Evolutionary conservation across 2,888 invertebrate species (phyloP), one percentile per base, ranked within the genome.

Genomic region (Leucoma salicis): DNA sequence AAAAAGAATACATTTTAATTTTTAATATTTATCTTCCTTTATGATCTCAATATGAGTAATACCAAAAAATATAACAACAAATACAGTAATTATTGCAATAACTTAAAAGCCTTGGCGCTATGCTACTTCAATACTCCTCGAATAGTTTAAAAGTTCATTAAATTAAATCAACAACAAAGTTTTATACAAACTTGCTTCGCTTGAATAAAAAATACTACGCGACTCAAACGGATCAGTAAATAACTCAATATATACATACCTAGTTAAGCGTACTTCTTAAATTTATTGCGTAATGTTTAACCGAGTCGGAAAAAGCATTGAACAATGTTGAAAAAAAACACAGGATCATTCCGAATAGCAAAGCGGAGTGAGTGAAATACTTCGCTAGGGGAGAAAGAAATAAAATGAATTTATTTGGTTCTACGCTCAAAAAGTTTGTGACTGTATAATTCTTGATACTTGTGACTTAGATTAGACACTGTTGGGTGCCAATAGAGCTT

Each of bases 201-300:
- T 43, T 39, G 39, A 49, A 42, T 18, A 24, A 37, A 57, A 59
- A 50, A 50, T 29, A 57, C 46, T 47, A 62, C 52, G 58, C 51
- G 24, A 57, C 44, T 45, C 28, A 42, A 53, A 34, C 35, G 36
- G 39, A 39, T 55, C 79, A 71, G 75, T 82, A 82, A 81, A 84
- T 83, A 78, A 82, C 78, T 57, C 57, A 50, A 67, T 71, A 74
- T 63, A 68, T 69, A 72, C 60, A 70, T 70, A 78, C 63, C 70
- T 69, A 66, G 64, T 72, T 66, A 70, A 68, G 67, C 62, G 68
- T 78, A 73, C 70, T 72, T 67, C 58, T 63, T 59, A 73, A 80
- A 86, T 86, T 85, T 86, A 85, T 85, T 65, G 78, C 75, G 74
- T 64, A 65, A 73, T 71, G 75, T 75, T 76, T 74, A 78, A 76